Evolutionary conservation across 2,113 vertebrate genomes (phyloP), one percentile per base, ranked within the genome.

Genomic region (Anser brachyrhynchus): DNA sequence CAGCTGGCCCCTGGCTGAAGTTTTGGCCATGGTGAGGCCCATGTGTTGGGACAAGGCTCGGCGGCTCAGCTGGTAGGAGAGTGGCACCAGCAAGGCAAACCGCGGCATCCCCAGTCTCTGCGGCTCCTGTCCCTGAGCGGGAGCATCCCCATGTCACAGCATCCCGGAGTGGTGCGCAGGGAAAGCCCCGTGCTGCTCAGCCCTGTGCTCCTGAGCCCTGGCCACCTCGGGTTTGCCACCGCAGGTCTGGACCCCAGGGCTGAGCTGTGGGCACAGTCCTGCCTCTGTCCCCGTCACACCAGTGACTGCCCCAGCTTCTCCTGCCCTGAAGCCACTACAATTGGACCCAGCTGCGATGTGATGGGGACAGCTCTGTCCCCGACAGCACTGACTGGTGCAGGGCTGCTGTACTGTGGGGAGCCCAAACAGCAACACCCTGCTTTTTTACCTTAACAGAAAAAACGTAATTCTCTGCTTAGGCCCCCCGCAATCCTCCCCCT

Each of bases 141-240:
- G 26, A 51, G 51, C 51, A 25, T 52, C 31, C 35, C 65, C 5
- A 0, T 5, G 19, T 71, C 44, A 23, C 84, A 14, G 16, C 76
- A 10, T 2, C 9, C 1, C 1, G 0, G 13, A 31, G 37, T 4
- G 3, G 18, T 26, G 1, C 10, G 25, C 0, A 0, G 28, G 17
- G 31, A 20, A 16, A 49, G 58, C 41, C 49, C 18, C 2, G 37
- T 11, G 1, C 3, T 82, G 41, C 35, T n/a, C 25, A 29, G 61
- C 67, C 25, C 72, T 9, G 39, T 35, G 29, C 66, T 55, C 14
- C 52, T 29, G 26, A 55, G 52, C 52, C 52, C 52, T 16, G 26
- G 52, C 8, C 52, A 29, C 14, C 52, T 55, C 5, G 4, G 52
- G 26, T 29, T 31, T 29, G 54, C 28, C 54, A 31, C 29, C 28